Conservation (phyloP, 2,888 invertebrate species). For the Imbricaverruca yamaguchii region DNA sequence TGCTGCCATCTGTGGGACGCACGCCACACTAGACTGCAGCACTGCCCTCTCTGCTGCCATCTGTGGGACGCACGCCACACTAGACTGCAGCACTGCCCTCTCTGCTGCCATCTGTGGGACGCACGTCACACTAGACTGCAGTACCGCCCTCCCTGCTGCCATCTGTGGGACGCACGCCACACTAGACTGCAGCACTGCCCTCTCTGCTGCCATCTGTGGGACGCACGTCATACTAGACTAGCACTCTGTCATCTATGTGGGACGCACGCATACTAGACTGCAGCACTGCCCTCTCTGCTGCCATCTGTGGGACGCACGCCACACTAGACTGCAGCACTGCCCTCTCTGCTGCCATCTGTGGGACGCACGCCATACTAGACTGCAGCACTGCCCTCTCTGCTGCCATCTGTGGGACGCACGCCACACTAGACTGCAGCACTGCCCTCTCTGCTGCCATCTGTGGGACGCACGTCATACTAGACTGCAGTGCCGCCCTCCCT, state of each 20-base stretch:
- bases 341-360: background rate
- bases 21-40: too few relatives aligned
- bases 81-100: background rate
- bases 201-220: background rate
- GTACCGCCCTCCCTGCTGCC: background rate
- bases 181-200: background rate
- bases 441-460: slow-evolving; percentile 6
- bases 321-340: background rate
- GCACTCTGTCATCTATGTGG: background rate
- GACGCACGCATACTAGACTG: background rate
- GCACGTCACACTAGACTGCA: background rate
- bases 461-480: background rate
- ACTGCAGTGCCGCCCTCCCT: background rate
- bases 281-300: background rate
- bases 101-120: background rate
- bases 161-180: background rate
- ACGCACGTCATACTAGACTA: too few relatives aligned
- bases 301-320: background rate
- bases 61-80: background rate
- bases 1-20: background rate
- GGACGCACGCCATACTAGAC: background rate
- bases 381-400: background rate
- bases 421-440: background rate
- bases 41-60: background rate
- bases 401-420: background rate